phyloP scores from a whole-genome alignment of 2,113 vertebrate genomes.

The Bagarius yarrelli region DNA sequence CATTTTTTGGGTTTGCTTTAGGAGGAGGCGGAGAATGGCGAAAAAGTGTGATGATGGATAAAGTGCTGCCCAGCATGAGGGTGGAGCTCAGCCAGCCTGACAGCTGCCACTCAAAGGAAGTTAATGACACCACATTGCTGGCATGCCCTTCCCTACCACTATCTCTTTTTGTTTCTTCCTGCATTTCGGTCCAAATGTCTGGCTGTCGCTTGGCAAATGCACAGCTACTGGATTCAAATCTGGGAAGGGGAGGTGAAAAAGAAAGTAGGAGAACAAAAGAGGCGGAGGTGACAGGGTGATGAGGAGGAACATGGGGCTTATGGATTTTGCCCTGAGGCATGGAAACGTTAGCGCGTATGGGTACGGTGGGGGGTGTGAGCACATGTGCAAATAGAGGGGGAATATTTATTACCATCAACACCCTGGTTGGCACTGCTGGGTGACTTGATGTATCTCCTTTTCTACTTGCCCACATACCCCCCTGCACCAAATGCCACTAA shows the following conservation, averaged over 20 bases:
- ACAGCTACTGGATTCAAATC: slow-evolving; percentile 10
- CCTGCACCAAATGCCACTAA: slow-evolving; percentile 68
- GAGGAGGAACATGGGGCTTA: slow-evolving; percentile 50
- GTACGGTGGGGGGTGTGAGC: slow-evolving; percentile 41
- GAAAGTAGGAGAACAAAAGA: slow-evolving; percentile 2
- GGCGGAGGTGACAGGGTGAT: slow-evolving; percentile 38
- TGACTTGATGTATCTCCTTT: slow-evolving; percentile 65
- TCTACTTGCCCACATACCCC: slow-evolving; percentile 6
- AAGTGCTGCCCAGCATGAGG: slow-evolving; percentile 65
- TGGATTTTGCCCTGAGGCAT: slow-evolving; percentile 54
- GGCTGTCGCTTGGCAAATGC: slow-evolving; percentile 36
- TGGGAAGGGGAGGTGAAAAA: slow-evolving; percentile 7
- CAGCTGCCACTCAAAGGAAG: slow-evolving; percentile 78
- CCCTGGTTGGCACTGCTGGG: slow-evolving; percentile 73
- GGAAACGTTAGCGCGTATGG: slow-evolving; percentile 48
- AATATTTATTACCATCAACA: slow-evolving; percentile 86
- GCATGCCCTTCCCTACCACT: slow-evolving; percentile 57
- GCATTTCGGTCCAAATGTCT: slow-evolving; percentile 26
- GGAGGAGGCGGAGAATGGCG: slow-evolving; percentile 55
- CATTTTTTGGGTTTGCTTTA: slow-evolving; percentile 48
- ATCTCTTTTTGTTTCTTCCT: slow-evolving; percentile 50
- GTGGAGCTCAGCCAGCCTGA: slow-evolving; percentile 73
- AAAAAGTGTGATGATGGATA: slow-evolving; percentile 59
- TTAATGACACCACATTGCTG: slow-evolving; percentile 73
- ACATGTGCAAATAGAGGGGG: slow-evolving; percentile 53